Conservation (phyloP, 1,140 invertebrate species). For the Gryon sp. region DNA sequence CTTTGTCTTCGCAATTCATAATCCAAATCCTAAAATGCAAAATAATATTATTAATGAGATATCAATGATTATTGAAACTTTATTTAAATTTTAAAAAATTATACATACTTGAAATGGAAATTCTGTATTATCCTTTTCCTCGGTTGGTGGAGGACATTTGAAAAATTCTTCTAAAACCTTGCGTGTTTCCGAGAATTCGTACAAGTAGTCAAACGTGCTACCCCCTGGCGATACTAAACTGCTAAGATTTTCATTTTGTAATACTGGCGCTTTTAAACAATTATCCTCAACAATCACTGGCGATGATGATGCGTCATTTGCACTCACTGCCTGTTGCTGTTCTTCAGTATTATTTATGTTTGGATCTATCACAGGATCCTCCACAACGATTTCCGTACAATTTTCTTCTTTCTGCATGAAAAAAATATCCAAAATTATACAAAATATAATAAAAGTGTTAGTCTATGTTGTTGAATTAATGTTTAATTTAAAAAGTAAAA, state of each 20-base stretch:
- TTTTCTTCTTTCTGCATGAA: constrained; percentile 73
- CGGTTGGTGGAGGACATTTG: constrained; percentile 85
- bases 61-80: neutral
- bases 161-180: constrained; percentile 96
- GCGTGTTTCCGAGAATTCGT: constrained; percentile 93
- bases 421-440: constrained; percentile 13
- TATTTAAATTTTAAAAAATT: constrained; percentile 1
- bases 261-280: constrained; percentile 71
- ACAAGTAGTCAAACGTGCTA: constrained; percentile 89
- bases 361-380: constrained; percentile 73
- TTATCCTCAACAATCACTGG: constrained; percentile 70
- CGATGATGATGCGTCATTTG: constrained; percentile 54
- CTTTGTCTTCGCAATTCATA: constrained; percentile 87
- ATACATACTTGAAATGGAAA: constrained; percentile 60
- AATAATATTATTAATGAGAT: no score
- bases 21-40: constrained; percentile 85
- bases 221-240: constrained; percentile 75
- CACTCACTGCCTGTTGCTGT: constrained; percentile 36
- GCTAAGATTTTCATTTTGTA: constrained; percentile 73
- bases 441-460: no score
- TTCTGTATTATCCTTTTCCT: constrained; percentile 79
- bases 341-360: constrained; percentile 64
- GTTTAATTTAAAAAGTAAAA: no score
- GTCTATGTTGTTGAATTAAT: constrained; percentile 3
- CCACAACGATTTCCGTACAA: constrained; percentile 70